Percentiles rank a stretch among this genome's conserved stretches.
These are phyloP conservation scores for Thumatha senex DNA, from an alignment of 2,888 invertebrate genomes.

Conservation along the genomic window DNA sequence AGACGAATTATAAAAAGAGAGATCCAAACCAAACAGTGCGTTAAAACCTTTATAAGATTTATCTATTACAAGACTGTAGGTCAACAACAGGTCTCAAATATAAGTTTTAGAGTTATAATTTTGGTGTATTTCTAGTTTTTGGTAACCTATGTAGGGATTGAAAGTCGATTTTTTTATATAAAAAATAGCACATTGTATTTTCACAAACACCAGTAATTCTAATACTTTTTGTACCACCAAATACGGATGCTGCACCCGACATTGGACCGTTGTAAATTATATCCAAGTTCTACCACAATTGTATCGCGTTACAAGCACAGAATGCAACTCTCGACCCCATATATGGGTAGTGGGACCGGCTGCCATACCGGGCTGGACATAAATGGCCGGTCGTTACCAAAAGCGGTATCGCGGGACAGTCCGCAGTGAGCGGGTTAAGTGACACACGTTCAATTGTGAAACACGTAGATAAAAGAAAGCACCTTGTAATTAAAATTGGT, in stretches of 20 bases:
- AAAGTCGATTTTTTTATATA: no score
- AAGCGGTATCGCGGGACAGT: conserved; percentile 53
- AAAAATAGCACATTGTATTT: conserved; percentile 9
- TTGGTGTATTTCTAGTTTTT: no score
- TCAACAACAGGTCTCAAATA: no score
- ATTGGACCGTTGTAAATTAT: conserved; percentile 40
- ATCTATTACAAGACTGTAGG: no score
- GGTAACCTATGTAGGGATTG: no score
- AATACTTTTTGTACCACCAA: conserved; percentile 27
- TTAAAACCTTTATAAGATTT: no score
- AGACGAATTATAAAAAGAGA: no score
- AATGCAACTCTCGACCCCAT: conserved; percentile 49
- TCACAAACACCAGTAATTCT: neutral
- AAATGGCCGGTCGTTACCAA: conserved; percentile 59
- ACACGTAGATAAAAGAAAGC: conserved; percentile 45
- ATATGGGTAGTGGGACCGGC: conserved; percentile 44
- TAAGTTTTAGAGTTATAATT: no score
- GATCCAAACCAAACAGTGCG: no score
- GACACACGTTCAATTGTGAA: conserved; percentile 56
- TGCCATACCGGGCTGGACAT: conserved; percentile 54
- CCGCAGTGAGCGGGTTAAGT: conserved; percentile 55
- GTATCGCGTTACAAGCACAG: conserved; percentile 51
- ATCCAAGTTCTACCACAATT: conserved; percentile 58
- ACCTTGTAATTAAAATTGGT: conserved; percentile 35
- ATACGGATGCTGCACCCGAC: conserved; percentile 30